phyloP scores from a whole-genome alignment of 1,140 invertebrate genomes.

The Cotesia glomerata region DNA sequence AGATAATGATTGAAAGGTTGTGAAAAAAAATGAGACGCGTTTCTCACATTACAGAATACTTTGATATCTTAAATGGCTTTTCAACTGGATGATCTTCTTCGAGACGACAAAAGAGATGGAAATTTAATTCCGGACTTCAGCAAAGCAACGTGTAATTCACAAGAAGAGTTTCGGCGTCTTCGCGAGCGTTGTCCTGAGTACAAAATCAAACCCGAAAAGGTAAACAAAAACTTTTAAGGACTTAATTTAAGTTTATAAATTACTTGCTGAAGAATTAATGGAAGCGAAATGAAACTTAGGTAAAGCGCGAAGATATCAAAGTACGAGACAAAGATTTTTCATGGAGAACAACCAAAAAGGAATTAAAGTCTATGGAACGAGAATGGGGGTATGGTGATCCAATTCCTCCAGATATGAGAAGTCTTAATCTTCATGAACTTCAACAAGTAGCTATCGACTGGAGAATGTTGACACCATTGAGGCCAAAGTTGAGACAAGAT shows the following conservation, averaged over 20 bases:
- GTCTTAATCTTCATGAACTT: constrained; percentile 78
- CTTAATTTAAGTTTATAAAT: not conserved
- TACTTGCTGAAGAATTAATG: constrained; percentile 15
- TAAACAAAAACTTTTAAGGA: constrained; percentile 44
- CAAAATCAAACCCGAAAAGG: constrained; percentile 87
- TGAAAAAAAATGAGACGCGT: constrained; percentile 17
- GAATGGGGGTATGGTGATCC: constrained; percentile 79
- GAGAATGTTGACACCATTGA: constrained; percentile 86
- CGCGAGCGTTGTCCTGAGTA: constrained; percentile 88
- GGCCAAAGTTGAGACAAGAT: constrained; percentile 81
- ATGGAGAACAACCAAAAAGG: constrained; percentile 73
- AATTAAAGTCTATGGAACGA: constrained; percentile 66
- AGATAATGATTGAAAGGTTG: constrained; percentile 10
- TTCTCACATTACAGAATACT: constrained; percentile 35
- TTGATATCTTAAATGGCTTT: constrained; percentile 61
- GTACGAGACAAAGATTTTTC: constrained; percentile 66
- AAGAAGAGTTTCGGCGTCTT: constrained; percentile 82
- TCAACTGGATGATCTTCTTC: constrained; percentile 81
- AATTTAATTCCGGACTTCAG: constrained; percentile 84
- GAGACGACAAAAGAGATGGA: constrained; percentile 82
- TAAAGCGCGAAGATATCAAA: constrained; percentile 60
- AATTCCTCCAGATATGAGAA: constrained; percentile 80
- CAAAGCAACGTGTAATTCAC: constrained; percentile 74
- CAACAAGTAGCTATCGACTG: constrained; percentile 88
- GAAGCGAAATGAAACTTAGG: constrained; percentile 39